phyloP scores from a whole-genome alignment of 2,888 invertebrate species.

The Cremastobaeus sp. region DNA sequence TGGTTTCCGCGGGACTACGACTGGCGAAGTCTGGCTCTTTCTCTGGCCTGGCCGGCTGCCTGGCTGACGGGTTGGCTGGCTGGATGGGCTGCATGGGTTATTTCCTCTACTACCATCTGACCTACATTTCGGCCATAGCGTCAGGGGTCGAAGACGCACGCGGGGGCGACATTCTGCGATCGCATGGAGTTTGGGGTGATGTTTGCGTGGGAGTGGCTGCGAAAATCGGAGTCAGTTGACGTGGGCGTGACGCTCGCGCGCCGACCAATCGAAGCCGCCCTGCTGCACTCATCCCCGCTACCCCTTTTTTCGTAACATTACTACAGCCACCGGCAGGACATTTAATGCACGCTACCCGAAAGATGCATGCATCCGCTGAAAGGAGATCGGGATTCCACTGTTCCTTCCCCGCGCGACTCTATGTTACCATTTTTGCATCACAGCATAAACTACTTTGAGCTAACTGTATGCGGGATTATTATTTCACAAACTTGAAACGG shows the following conservation, averaged over 20 bases:
- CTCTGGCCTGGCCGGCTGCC: slow-evolving; percentile 62
- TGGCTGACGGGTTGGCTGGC: slow-evolving; percentile 40
- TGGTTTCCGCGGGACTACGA: slow-evolving; percentile 76
- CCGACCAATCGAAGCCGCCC: slow-evolving; percentile 62
- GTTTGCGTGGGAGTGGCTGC: slow-evolving; percentile 67
- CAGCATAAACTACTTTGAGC: slow-evolving; percentile 38
- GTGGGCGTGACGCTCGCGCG: slow-evolving; percentile 67
- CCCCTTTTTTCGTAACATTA: slow-evolving; percentile 35
- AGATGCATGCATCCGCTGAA: slow-evolving; percentile 43
- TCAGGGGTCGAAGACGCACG: slow-evolving; percentile 42
- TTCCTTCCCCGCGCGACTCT: slow-evolving; percentile 5
- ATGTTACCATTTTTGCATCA: slow-evolving; percentile 25
- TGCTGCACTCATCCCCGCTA: slow-evolving; percentile 18
- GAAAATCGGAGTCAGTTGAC: slow-evolving; percentile 42
- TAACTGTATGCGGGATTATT: slow-evolving; percentile 18
- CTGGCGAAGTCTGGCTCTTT: slow-evolving; percentile 66
- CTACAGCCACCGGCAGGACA: slow-evolving; percentile 18
- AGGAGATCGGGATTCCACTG: slow-evolving; percentile 42
- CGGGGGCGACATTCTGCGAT: slow-evolving; percentile 53
- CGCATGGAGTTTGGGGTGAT: slow-evolving; percentile 63
- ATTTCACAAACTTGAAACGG: slow-evolving; percentile 2
- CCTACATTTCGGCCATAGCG: slow-evolving; percentile 51
- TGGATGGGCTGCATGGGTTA: slow-evolving; percentile 56
- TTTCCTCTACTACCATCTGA: slow-evolving; percentile 60
- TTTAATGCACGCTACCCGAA: slow-evolving; percentile 38